A percentile compares a stretch with the other conserved stretches of the same genome.
These are phyloP conservation scores for Spilarctia lutea DNA, from an alignment of 2,888 invertebrate genomes.

Conservation along the genomic window DNA sequence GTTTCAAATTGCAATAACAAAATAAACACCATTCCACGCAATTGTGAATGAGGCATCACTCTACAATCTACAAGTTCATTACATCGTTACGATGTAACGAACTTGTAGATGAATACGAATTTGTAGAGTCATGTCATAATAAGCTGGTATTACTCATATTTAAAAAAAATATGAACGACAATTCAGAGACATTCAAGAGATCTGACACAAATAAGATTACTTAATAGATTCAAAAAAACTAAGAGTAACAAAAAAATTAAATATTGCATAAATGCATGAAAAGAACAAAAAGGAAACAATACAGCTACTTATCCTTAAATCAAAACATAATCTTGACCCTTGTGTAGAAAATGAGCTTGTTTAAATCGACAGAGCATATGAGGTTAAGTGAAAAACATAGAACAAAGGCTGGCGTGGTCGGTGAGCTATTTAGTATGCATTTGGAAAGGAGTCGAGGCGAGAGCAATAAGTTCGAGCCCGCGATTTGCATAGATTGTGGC, in stretches of 20 bases:
- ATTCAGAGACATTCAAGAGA: neutral
- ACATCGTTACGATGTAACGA: too few relatives aligned
- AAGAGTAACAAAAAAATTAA: neutral
- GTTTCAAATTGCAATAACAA: too few relatives aligned
- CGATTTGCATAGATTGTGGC: slow-evolving; percentile 85
- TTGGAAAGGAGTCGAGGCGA: slow-evolving; percentile 85
- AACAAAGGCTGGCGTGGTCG: slow-evolving; percentile 77
- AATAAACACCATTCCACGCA: too few relatives aligned
- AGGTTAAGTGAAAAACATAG: slow-evolving; percentile 75
- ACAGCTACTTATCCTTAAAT: neutral
- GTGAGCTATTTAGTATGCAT: slow-evolving; percentile 83
- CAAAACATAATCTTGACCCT: neutral
- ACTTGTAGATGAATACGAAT: too few relatives aligned
- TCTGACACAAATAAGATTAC: neutral
- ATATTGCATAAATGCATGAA: neutral
- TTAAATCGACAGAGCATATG: slow-evolving; percentile 60
- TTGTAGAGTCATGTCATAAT: neutral
- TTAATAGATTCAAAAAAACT: neutral
- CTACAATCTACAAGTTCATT: neutral
- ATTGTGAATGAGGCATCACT: neutral
- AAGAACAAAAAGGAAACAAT: neutral
- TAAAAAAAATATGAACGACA: neutral
- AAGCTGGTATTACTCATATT: neutral
- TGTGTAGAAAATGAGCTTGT: slow-evolving; percentile 15
- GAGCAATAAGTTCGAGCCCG: slow-evolving; percentile 84